Percentiles rank a stretch among this genome's conserved stretches.
These are phyloP conservation scores for Tortrix viridana DNA, from an alignment of 2,888 invertebrate genomes.

Conservation along the genomic window DNA sequence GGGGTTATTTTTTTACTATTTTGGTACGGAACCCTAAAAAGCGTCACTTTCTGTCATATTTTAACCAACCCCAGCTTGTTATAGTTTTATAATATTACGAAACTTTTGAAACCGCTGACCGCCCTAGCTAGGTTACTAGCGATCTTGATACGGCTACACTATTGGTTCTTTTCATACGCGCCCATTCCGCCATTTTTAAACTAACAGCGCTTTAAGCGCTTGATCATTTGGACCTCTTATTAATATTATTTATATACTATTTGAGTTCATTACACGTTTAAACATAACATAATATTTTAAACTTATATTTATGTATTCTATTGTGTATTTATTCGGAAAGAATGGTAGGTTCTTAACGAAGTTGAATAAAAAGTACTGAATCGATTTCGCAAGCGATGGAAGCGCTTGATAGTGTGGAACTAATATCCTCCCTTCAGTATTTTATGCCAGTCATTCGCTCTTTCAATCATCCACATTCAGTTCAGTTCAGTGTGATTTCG, in stretches of 20 bases:
- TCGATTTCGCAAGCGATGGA: slow-evolving; percentile 52
- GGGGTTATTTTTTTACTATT: too few species aligned
- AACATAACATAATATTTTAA: too few species aligned
- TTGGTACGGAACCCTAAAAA: too few species aligned
- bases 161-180: slow-evolving; percentile 51
- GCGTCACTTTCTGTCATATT: too few species aligned
- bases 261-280: too few species aligned
- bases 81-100: slow-evolving; percentile 32
- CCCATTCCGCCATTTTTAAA: slow-evolving; percentile 37
- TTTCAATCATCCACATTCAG: slow-evolving; percentile 56
- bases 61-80: not conserved
- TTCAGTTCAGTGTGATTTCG: slow-evolving; percentile 53
- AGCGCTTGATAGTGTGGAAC: slow-evolving; percentile 45
- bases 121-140: slow-evolving; percentile 41
- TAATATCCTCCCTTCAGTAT: slow-evolving; percentile 70
- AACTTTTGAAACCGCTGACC: slow-evolving; percentile 50
- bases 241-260: too few species aligned
- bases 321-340: too few species aligned
- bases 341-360: not conserved
- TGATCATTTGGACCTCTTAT: not conserved
- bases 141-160: slow-evolving; percentile 44
- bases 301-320: too few species aligned
- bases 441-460: slow-evolving; percentile 76
- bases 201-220: slow-evolving; percentile 42
- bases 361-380: not conserved